Evolutionary conservation across 2,113 vertebrate species (phyloP).

Genomic region (Sceloporus tristichus): DNA sequence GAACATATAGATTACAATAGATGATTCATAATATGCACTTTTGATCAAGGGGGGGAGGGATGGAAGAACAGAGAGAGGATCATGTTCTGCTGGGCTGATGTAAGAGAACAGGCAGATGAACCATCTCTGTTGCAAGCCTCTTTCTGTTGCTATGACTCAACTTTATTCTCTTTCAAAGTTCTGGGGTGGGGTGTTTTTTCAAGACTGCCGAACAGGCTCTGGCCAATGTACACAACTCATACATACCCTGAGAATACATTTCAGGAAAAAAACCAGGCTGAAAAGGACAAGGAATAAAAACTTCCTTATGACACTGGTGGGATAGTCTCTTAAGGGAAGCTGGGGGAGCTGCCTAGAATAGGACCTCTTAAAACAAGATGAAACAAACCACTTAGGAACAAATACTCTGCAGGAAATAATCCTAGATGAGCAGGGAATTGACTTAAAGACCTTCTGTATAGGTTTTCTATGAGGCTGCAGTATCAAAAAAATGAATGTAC

Average conservation of each 20-base stretch:
- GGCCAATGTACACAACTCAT: conserved; percentile 20
- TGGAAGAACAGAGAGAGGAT: background rate
- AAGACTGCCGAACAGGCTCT: background rate
- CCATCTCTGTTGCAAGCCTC: background rate
- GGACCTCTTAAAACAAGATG: conserved; percentile 38
- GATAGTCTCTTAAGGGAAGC: conserved; percentile 28
- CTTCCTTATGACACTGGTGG: conserved; percentile 14
- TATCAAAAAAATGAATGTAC: conserved; percentile 63
- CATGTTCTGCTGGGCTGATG: background rate
- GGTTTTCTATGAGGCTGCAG: conserved; percentile 58
- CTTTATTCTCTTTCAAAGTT: background rate
- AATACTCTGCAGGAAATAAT: conserved; percentile 49
- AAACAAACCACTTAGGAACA: conserved; percentile 41
- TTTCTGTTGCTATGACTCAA: background rate
- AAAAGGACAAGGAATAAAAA: background rate
- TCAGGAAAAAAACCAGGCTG: background rate
- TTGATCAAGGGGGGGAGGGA: too few species aligned
- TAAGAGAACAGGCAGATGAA: background rate
- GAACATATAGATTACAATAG: background rate
- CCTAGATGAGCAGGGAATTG: conserved; percentile 45
- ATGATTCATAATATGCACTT: background rate
- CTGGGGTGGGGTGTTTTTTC: background rate
- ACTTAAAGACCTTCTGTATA: conserved; percentile 49
- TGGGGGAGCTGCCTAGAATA: conserved; percentile 6
- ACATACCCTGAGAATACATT: background rate